phyloP scores from a whole-genome alignment of 2,113 vertebrate genomes.

The Paratilapia polleni region DNA sequence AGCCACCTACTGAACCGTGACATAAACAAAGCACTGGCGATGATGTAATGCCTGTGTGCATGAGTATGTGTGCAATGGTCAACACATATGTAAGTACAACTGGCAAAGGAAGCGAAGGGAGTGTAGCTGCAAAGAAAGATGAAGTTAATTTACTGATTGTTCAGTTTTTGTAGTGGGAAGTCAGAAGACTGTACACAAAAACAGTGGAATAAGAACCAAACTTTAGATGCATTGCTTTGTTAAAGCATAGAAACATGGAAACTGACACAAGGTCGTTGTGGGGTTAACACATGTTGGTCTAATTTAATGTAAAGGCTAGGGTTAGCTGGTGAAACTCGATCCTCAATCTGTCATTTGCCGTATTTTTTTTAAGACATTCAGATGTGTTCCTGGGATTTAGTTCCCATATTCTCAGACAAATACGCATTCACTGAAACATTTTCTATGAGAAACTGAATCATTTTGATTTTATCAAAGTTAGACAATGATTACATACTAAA shows the following conservation, averaged over 20 bases:
- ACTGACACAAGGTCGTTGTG: neutral
- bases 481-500: neutral
- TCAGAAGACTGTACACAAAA: neutral
- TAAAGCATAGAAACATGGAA: neutral
- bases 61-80: neutral
- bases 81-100: conserved; percentile 4
- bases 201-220: too few relatives aligned
- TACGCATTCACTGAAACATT: too few relatives aligned
- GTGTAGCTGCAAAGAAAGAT: neutral
- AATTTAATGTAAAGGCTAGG: too few relatives aligned
- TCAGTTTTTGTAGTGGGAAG: neutral
- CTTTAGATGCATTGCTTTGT: too few relatives aligned
- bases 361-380: too few relatives aligned
- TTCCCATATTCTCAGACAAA: too few relatives aligned
- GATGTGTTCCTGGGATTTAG: too few relatives aligned
- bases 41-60: conserved; percentile 12
- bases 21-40: conserved; percentile 9
- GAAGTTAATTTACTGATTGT: neutral
- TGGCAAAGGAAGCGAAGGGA: neutral
- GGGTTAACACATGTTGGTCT: too few relatives aligned
- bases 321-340: too few relatives aligned
- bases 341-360: too few relatives aligned
- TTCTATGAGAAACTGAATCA: too few relatives aligned
- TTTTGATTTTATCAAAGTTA: too few relatives aligned
- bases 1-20: conserved; percentile 2